Base-by-base conservation (phyloP, 2,888 invertebrate genomes). In the Erynnis tages region DNA sequence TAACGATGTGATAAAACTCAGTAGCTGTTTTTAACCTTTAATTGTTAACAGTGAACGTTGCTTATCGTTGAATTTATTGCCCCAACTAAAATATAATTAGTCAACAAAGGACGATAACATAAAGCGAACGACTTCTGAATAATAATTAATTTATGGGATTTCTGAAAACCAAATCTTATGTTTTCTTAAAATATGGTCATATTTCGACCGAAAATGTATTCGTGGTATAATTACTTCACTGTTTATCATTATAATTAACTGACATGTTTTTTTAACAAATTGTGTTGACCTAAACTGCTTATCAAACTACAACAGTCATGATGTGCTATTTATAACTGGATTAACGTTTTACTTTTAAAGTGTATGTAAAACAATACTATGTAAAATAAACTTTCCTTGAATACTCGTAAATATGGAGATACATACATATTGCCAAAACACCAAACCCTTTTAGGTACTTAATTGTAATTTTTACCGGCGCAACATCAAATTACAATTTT, bases 1-100 rank as follows among this genome's bases (percentile, higher is more conserved):
- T 13, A 46, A 46, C 25, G 19, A 46, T 19, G 46, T 46, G 46
- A 35, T 37, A 19, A 46, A 37, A 46, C 13, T 7, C 43, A 19
- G 29, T 19, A 30, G 49, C 32, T 7, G 41, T 34, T 49, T 49
- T 34, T 49, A 41, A 41, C 32, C 32, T 41, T 32, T 41, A 32
- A 17, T 34, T 32, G 40, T 49, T 17, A 32, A 48, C 48, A 48
- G 16, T 40, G 23, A 10, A 34, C 16, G 14, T 41, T 34, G 49
- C 49, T 49, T 49, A 49, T 49, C 49, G 25, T 40, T 3, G 41
- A 34, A 49, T 49, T 49, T 49, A 49, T 41, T 41, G 32, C 41
- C 34, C 41, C 49, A 40, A 49, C 49, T 41, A 41, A 41, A 49
- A 41, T 49, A 41, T 41, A 49, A 49, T 49, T 49, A 49, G 49